Percentiles rank a stretch among this genome's conserved stretches.
These are phyloP conservation scores for Plemyria rubiginata DNA, from an alignment of 2,888 invertebrate species.

Conservation along the genomic window DNA sequence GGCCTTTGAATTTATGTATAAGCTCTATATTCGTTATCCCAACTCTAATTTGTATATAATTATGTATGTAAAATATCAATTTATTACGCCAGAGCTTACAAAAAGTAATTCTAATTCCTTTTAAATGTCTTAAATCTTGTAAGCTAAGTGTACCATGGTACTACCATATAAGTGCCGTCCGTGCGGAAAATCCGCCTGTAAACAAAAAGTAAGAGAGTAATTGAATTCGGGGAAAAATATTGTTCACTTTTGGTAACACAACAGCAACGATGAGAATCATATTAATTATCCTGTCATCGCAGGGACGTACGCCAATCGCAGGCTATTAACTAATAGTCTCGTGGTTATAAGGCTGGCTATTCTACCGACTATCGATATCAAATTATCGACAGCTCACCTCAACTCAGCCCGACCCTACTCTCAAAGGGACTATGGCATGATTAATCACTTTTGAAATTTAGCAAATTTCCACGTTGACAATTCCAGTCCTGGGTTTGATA, in stretches of 20 bases:
- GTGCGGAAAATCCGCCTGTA: background rate
- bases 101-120: no score
- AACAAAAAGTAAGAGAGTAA: background rate
- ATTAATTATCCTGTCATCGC: conserved; percentile 50
- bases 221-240: background rate
- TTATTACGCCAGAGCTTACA: no score
- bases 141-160: no score
- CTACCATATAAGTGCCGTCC: no score
- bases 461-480: conserved; percentile 51
- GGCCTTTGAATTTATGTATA: no score
- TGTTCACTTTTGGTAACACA: conserved; percentile 16
- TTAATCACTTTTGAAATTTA: conserved; percentile 60
- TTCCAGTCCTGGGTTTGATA: conserved; percentile 52
- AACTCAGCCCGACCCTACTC: conserved; percentile 33
- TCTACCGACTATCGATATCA: conserved; percentile 31
- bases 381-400: conserved; percentile 33
- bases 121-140: no score
- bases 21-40: no score
- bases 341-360: conserved; percentile 26
- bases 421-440: conserved; percentile 51
- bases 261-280: conserved; percentile 37
- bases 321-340: conserved; percentile 53
- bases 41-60: no score
- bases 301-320: conserved; percentile 43
- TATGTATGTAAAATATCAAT: no score